phyloP scores from a whole-genome alignment of 2,113 vertebrate species.

The Hypomesus transpacificus region DNA sequence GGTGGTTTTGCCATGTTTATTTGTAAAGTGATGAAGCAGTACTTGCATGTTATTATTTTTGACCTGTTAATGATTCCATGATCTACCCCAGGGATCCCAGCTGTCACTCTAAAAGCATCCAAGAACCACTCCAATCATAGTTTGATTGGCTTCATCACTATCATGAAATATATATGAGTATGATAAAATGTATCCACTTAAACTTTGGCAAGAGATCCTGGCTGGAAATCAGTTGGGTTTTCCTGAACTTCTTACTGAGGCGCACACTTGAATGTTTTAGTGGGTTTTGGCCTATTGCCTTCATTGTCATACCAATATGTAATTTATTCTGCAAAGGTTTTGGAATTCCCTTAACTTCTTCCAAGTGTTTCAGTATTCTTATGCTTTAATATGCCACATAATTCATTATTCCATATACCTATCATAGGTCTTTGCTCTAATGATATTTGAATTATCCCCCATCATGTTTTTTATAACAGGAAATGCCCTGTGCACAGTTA shows the following conservation, averaged over 20 bases:
- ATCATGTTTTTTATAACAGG: constrained; percentile 54
- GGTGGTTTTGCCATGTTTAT: constrained; percentile 1
- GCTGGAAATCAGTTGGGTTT: constrained; percentile 46
- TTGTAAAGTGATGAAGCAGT: constrained; percentile 15
- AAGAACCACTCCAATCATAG: constrained; percentile 60
- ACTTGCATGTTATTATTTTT: constrained; percentile 35
- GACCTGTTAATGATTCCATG: constrained; percentile 46
- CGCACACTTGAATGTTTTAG: constrained; percentile 51
- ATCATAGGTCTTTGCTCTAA: neutral
- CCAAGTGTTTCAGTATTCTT: neutral
- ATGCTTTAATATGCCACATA: too few relatives aligned
- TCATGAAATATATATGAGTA: constrained; percentile 67
- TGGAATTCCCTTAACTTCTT: constrained; percentile 28
- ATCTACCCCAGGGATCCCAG: constrained; percentile 30
- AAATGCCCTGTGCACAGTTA: constrained; percentile 82
- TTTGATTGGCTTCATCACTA: constrained; percentile 63
- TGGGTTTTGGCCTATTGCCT: constrained; percentile 50
- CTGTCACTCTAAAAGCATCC: constrained; percentile 46
- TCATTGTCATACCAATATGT: constrained; percentile 51
- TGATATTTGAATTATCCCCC: neutral
- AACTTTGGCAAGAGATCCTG: constrained; percentile 65
- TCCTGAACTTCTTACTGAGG: constrained; percentile 45
- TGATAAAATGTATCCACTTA: constrained; percentile 66
- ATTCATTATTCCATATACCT: too few relatives aligned
- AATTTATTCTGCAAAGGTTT: constrained; percentile 30